Percentiles rank a stretch among this genome's conserved stretches.
These are phyloP conservation scores for Tetanocera ferruginea DNA, from an alignment of 2,888 invertebrate genomes.

Conservation along the genomic window DNA sequence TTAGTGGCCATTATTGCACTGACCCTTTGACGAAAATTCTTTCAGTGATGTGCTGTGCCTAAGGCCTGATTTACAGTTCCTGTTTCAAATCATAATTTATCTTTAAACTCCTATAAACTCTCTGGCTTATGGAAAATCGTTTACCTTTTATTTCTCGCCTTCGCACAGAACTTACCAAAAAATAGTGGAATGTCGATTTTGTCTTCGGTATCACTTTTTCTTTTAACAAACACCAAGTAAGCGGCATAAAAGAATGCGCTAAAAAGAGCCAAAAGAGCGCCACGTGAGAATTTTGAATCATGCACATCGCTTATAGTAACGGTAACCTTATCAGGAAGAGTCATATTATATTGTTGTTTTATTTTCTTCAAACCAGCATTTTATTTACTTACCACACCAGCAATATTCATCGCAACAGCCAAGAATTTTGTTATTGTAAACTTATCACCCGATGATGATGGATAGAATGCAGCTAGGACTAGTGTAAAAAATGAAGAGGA, in stretches of 20 bases:
- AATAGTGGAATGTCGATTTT: conserved; percentile 95
- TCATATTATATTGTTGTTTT: no score
- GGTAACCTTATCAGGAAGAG: conserved; percentile 75
- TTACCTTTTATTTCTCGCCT: neutral
- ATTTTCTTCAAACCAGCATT: no score
- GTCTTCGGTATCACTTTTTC: conserved; percentile 91
- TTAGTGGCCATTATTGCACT: no score
- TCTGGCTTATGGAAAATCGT: no score
- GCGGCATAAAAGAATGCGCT: conserved; percentile 92
- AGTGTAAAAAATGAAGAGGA: conserved; percentile 92
- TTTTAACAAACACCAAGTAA: conserved; percentile 88
- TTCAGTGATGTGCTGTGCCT: no score
- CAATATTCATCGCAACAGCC: conserved; percentile 83
- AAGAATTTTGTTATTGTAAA: conserved; percentile 89
- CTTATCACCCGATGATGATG: conserved; percentile 84
- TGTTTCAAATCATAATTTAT: no score
- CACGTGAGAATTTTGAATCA: conserved; percentile 80
- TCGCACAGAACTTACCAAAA: conserved; percentile 79
- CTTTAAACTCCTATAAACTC: no score
- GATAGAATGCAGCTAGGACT: conserved; percentile 87
- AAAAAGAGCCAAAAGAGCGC: conserved; percentile 84
- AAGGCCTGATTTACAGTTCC: no score
- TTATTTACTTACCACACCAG: conserved; percentile 78
- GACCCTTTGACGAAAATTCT: no score
- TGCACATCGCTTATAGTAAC: conserved; percentile 83